Evolutionary conservation across 2,888 invertebrate species (phyloP), one percentile per base, ranked within the genome.

Genomic region (Trachelus stipa): DNA sequence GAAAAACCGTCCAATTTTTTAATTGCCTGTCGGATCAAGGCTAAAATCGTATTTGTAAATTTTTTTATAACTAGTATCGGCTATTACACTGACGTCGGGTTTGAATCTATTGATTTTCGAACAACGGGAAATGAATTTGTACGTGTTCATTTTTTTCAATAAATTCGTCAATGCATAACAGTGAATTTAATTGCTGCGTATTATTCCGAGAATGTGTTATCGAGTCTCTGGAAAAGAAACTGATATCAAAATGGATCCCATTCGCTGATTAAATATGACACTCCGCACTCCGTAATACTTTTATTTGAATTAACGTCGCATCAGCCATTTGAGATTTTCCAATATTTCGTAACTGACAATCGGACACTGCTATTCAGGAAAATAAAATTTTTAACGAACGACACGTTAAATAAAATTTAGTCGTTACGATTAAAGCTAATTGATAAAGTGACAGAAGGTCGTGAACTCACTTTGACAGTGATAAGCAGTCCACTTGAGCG

Each of bases 401-500:
- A 40, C 15, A 40, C 12, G 40, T 15, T 9, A 23, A 56, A 56
- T 56, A 56, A 56, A 56, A 56, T 56, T 56, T 1, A 23, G 2
- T 9, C 23, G 1, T 56, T 56, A 56, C 6, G 23, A 56, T 56
- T 56, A 9, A 15, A 56, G 23, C 56, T 56, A 23, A 56, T 56
- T 23, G 56, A 23, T 2, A 56, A 56, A 56, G 23, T 23, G 6
- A 56, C 56, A 56, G 23, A 23, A 15, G 15, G 1, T 0, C 9
- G 9, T 40, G 23, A 56, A 79, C 85, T 87, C 87, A 90, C 90
- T 88, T 85, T 91, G 89, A 88, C 93, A 93, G 84, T 92, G 88
- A 84, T 92, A 92, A 34, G 91, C 89, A 76, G 92, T 91, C 93
- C 93, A 93, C 83, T 92, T 92, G 76, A 93, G 90, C 56, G 92